Base-by-base conservation (phyloP, 2,797 vertebrate species). In the Pseudochirops cupreus region DNA sequence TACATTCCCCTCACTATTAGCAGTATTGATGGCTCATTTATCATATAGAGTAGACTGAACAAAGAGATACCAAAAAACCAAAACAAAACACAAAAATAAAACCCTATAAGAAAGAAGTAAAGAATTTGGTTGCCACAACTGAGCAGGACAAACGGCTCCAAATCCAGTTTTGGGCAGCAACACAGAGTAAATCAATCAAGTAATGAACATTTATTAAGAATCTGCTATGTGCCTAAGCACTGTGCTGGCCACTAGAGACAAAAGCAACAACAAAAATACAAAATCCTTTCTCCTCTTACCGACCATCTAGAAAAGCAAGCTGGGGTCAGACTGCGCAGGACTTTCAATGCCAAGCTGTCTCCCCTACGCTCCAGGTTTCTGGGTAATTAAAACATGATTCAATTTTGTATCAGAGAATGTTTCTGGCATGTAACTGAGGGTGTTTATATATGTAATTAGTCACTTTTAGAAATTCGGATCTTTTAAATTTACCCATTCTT, bases 1-100 rank as follows among this genome's bases (percentile, higher is more conserved):
- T 87, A 90, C 87, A 94, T 82, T 55, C 26, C 82, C 54, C 53
- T 96, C 82, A 9, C 4, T 82, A 87, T 50, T 46, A 50, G 74
- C 7, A 26, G 24, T 87, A 87, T 87, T 26, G 39, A 87, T 50
- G 74, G 39, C 74, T 87, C 74, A 87, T 50, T 87, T 50, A 87
- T 87, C 39, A 46, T 12, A 50, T 46, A 46, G 57, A 58, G 28
- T 58, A 58, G 24, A 50, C 9, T 28, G 39, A 87, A 87, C 18
- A 46, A 50, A 87, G 74, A 9, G 7, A 74, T 39, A 82, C 39
- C 24, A 21, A 39, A n/a, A 67, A 58, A 26, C 9, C 31, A 62
- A 74, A 74, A 29, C 9, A 58, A 62, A 59, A 0, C 53, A 54
- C 53, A 54, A 54, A 54, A 54, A 54, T 5, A 7, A 53, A 53